phyloP scores from a whole-genome alignment of 2,888 invertebrate species.

The Tubiluchus corallicola region DNA sequence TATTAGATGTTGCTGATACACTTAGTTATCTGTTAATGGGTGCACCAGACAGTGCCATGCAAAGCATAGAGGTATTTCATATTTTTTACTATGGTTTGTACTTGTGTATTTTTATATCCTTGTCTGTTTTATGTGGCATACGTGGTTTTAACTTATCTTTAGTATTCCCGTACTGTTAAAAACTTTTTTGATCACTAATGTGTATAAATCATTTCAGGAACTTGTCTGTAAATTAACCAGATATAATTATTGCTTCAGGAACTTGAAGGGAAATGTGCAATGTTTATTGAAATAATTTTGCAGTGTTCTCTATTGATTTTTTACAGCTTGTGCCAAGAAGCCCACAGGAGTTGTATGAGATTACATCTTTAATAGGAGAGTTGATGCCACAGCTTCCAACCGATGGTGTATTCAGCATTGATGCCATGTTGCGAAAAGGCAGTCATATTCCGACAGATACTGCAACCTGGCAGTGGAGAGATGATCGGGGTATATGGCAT shows the following conservation, averaged over 20 bases:
- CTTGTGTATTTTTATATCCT: too few relatives aligned
- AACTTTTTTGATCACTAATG: too few relatives aligned
- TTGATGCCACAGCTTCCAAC: conserved; percentile 86
- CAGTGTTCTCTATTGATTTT: conserved; percentile 9
- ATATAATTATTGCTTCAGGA: too few relatives aligned
- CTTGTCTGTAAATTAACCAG: too few relatives aligned
- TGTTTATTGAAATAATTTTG: not conserved
- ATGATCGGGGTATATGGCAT: conserved; percentile 75
- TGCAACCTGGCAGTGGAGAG: conserved; percentile 92
- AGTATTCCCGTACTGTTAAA: too few relatives aligned
- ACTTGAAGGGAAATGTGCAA: too few relatives aligned
- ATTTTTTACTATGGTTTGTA: too few relatives aligned
- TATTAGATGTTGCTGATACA: conserved; percentile 68
- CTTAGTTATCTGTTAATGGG: conserved; percentile 80
- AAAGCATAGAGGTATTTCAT: too few relatives aligned
- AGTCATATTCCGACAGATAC: conserved; percentile 36
- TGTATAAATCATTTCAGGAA: too few relatives aligned
- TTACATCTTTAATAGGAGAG: conserved; percentile 89
- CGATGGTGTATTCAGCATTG: conserved; percentile 87
- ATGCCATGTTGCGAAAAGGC: conserved; percentile 43
- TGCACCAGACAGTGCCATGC: too few relatives aligned
- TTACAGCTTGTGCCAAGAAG: conserved; percentile 71
- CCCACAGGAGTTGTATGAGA: conserved; percentile 91
- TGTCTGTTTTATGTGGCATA: too few relatives aligned
- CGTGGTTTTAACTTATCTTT: too few relatives aligned